These are phyloP conservation scores for Brachyalestes nurse DNA, from an alignment of 2,797 vertebrate genomes.

Conservation along the genomic window DNA sequence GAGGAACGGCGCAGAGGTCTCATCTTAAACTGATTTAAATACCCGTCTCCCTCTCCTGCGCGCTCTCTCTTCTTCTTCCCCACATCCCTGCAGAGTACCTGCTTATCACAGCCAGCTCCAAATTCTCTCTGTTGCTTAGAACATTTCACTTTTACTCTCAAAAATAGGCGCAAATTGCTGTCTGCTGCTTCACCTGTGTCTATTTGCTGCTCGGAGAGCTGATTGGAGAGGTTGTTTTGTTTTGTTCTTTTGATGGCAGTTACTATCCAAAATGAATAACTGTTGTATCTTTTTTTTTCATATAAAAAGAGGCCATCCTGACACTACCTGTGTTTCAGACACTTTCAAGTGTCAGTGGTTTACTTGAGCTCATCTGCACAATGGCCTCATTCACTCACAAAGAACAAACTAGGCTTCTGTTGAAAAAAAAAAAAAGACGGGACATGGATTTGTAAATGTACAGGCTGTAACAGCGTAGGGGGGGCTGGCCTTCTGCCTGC, in stretches of 20 bases:
- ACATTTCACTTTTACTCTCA: constrained; percentile 30
- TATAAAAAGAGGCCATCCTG: background rate
- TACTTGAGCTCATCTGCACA: constrained; percentile 37
- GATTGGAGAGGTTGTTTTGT: background rate
- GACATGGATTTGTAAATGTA: constrained; percentile 7
- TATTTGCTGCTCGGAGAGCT: constrained; percentile 22
- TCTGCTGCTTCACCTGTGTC: constrained; percentile 6
- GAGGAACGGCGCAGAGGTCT: constrained; percentile 43
- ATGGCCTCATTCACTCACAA: constrained; percentile 41
- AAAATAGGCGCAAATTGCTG: constrained; percentile 40
- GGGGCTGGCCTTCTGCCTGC: constrained; percentile 35
- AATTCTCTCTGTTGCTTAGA: constrained; percentile 43
- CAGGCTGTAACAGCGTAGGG: constrained; percentile 12
- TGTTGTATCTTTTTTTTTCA: background rate
- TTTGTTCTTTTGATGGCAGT: background rate
- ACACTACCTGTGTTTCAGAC: constrained; percentile 40
- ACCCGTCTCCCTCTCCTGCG: constrained; percentile 22
- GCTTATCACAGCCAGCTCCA: constrained; percentile 44
- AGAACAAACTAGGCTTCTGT: constrained; percentile 29
- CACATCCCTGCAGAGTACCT: constrained; percentile 27
- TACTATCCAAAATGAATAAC: constrained; percentile 20
- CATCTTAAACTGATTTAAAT: constrained; percentile 49
- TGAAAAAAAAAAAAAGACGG: background rate
- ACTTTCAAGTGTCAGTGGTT: constrained; percentile 42
- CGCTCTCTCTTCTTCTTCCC: constrained; percentile 2